phyloP scores from a whole-genome alignment of 2,888 invertebrate species.

The Aproaerema taeniolella region DNA sequence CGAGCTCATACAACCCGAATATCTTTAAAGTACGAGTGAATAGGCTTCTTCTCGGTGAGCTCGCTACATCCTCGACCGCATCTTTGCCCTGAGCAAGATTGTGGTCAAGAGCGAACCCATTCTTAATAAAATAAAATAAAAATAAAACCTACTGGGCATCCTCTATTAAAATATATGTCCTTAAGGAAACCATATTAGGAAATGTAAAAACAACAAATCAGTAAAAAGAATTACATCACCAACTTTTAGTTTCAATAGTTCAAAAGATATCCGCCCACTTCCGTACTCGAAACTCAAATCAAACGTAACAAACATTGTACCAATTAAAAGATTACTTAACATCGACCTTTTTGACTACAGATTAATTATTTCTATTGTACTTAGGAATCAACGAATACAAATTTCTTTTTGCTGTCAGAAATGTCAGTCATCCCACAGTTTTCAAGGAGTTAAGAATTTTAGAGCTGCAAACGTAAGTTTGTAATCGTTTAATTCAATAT shows the following conservation, averaged over 20 bases:
- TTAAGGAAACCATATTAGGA: too few relatives aligned
- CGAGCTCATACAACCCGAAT: too few relatives aligned
- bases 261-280: conserved; percentile 29
- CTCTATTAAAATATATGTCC: too few relatives aligned
- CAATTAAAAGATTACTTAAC: conserved; percentile 49
- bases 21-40: too few relatives aligned
- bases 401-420: neutral
- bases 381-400: conserved; percentile 26
- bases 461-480: conserved; percentile 8
- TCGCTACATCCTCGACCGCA: too few relatives aligned
- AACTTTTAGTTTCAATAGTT: neutral
- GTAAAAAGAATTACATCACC: neutral
- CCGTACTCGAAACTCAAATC: conserved; percentile 7
- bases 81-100: too few relatives aligned
- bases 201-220: too few relatives aligned
- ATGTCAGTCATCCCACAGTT: neutral
- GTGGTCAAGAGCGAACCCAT: too few relatives aligned
- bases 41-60: too few relatives aligned
- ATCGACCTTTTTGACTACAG: conserved; percentile 42
- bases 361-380: conserved; percentile 61
- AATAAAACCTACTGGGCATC: too few relatives aligned
- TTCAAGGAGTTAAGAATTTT: neutral
- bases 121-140: too few relatives aligned
- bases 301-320: conserved; percentile 32
- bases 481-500: conserved; percentile 39